Evolutionary conservation across 2,888 invertebrate species (phyloP).

Genomic region (Hydroisotoma schaefferi): DNA sequence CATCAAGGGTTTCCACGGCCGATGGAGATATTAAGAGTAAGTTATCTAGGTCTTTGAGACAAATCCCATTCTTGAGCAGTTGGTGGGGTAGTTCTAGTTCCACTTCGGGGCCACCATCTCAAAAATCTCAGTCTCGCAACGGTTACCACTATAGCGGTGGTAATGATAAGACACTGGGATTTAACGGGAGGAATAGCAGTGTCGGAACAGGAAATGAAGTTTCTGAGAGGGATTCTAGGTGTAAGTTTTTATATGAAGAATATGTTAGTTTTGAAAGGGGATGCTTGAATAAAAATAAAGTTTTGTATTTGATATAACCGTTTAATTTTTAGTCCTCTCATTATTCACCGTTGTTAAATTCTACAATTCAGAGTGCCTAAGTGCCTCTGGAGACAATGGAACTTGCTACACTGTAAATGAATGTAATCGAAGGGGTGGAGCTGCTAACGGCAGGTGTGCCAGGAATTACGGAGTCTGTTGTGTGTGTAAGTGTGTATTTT

Average conservation of each 20-base stretch:
- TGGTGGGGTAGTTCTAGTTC: slow-evolving; percentile 34
- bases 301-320: too few relatives aligned
- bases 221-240: slow-evolving; percentile 35
- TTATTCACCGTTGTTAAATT: slow-evolving; percentile 76
- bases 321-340: slow-evolving; percentile 63
- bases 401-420: slow-evolving; percentile 71
- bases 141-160: neutral
- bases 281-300: too few relatives aligned
- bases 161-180: slow-evolving; percentile 1
- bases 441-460: slow-evolving; percentile 61
- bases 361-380: slow-evolving; percentile 70
- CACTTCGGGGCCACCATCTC: neutral
- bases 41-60: slow-evolving; percentile 27
- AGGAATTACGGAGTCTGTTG: slow-evolving; percentile 74
- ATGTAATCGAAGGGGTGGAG: slow-evolving; percentile 67
- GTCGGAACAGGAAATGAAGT: slow-evolving; percentile 21
- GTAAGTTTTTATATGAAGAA: slow-evolving; percentile 15
- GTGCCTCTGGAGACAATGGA: slow-evolving; percentile 75
- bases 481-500: slow-evolving; percentile 60
- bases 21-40: neutral
- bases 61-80: slow-evolving; percentile 43
- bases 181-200: slow-evolving; percentile 3
- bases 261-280: neutral
- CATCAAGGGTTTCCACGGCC: neutral
- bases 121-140: neutral